Conservation (phyloP, 2,888 invertebrate species). For the Scrobipalpa costella region DNA sequence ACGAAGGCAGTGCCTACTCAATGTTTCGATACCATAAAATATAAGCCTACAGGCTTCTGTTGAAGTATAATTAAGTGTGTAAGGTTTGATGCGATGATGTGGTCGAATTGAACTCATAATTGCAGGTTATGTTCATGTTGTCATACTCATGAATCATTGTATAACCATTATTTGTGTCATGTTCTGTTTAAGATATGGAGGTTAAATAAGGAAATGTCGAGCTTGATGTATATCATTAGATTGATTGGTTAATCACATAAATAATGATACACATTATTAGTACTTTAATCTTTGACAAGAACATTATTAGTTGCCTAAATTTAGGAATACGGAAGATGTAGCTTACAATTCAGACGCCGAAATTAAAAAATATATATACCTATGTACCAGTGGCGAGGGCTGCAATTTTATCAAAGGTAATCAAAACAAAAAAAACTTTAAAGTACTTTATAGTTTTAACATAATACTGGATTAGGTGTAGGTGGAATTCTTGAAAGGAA, state of each 20-base stretch:
- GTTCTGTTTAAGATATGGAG: conserved; percentile 6
- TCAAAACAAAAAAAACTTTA: too few species aligned
- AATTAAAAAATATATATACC: too few species aligned
- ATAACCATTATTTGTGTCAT: conserved; percentile 17
- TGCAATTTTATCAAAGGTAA: too few species aligned
- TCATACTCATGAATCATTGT: conserved; percentile 36
- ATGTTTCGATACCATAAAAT: neutral
- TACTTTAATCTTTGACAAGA: too few species aligned
- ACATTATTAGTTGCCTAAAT: neutral
- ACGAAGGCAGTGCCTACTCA: neutral
- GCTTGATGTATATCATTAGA: neutral
- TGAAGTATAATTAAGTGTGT: neutral
- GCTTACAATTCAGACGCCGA: neutral
- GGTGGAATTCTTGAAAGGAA: too few species aligned
- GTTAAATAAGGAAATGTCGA: conserved; percentile 17
- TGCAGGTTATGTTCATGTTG: conserved; percentile 29
- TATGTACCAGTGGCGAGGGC: too few species aligned
- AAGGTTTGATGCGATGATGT: conserved; percentile 28
- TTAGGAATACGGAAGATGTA: neutral
- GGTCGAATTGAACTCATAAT: conserved; percentile 31
- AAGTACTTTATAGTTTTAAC: too few species aligned
- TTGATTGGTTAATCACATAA: neutral
- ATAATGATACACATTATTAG: neutral
- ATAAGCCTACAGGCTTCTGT: neutral
- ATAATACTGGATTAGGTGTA: too few species aligned